Evolutionary conservation across 2,113 vertebrate genomes (phyloP).

Genomic region (Myocastor coypus): DNA sequence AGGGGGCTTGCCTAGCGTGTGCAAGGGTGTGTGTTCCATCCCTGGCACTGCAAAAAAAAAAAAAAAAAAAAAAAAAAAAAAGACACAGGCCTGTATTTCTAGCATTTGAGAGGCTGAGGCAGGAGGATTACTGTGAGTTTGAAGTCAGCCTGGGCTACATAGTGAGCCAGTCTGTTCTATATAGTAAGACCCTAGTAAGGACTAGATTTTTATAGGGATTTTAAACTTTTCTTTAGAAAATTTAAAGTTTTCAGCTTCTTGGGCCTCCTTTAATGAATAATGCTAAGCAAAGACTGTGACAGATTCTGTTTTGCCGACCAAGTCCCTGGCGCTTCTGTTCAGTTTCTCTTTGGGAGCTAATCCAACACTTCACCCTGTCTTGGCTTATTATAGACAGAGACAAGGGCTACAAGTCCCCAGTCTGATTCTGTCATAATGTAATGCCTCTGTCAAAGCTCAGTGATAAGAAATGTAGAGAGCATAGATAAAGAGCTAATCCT

Average conservation of each 20-base stretch:
- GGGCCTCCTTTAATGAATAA: neutral
- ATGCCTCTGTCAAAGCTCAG: neutral
- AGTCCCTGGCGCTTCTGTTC: neutral
- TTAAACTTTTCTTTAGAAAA: neutral
- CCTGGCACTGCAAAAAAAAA: neutral
- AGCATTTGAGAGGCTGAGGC: neutral
- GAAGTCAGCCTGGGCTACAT: neutral
- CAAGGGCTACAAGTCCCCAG: neutral
- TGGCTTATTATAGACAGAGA: conserved; percentile 50
- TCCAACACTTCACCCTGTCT: conserved; percentile 37
- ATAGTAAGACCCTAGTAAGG: neutral
- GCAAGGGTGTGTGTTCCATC: neutral
- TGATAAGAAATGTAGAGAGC: conserved; percentile 15
- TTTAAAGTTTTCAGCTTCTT: neutral
- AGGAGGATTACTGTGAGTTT: neutral
- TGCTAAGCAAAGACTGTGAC: neutral
- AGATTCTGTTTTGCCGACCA: conserved; percentile 38
- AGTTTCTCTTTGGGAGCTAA: conserved; percentile 53
- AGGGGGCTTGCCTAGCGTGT: neutral
- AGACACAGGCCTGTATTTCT: neutral
- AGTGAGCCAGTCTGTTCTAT: neutral
- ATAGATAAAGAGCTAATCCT: neutral
- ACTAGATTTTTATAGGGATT: conserved; percentile 9
- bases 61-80: neutral
- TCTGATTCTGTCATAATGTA: conserved; percentile 52